Percentiles rank a stretch among this genome's conserved stretches.
phyloP scores from a whole-genome alignment of 2,113 vertebrate genomes.

The Hyperoodon ampullatus region DNA sequence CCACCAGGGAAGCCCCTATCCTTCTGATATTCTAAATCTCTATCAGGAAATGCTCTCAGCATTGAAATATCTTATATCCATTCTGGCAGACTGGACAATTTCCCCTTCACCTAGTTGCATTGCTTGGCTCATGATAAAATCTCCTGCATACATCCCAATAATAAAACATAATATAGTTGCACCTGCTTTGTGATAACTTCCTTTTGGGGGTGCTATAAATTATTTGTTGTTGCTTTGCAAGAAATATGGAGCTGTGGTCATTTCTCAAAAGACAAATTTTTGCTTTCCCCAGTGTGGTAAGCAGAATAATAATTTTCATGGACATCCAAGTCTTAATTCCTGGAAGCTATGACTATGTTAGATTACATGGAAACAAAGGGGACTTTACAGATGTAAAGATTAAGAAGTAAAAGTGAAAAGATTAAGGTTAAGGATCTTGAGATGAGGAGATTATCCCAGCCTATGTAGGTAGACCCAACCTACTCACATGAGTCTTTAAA shows the following conservation, averaged over 20 bases:
- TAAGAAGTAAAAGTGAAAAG: neutral
- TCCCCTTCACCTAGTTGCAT: neutral
- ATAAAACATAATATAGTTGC: neutral
- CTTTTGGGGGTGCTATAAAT: neutral
- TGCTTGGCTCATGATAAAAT: conserved; percentile 36
- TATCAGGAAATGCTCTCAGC: neutral
- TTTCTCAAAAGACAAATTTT: conserved; percentile 27
- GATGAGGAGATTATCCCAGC: neutral
- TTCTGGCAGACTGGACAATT: neutral
- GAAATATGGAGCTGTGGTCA: neutral
- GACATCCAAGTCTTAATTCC: neutral
- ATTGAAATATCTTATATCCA: neutral
- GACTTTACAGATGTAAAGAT: neutral
- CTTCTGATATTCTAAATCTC: neutral
- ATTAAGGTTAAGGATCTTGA: conserved; percentile 10
- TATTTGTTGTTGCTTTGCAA: neutral
- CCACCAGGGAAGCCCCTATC: neutral
- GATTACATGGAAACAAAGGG: neutral
- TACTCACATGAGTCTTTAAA: neutral
- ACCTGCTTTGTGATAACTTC: neutral
- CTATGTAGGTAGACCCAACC: neutral
- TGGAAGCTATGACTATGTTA: neutral
- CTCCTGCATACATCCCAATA: neutral
- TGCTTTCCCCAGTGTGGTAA: neutral
- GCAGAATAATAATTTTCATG: neutral